Base-by-base conservation (phyloP, 2,113 vertebrate genomes). In the Meles meles region DNA sequence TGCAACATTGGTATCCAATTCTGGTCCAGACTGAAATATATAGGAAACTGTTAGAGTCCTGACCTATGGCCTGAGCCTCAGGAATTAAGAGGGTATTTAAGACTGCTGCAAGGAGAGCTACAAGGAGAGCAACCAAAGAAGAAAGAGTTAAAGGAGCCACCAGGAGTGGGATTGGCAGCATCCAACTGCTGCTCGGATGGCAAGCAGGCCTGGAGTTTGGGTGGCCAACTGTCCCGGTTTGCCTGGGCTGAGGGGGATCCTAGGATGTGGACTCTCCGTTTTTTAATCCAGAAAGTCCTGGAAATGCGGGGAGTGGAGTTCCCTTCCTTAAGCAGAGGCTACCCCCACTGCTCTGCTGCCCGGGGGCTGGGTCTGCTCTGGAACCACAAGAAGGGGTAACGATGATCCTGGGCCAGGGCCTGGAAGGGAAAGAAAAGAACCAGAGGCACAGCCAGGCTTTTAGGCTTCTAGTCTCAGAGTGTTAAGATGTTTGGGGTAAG, bases 11-110 rank as follows among this genome's bases (percentile, higher is more conserved):
- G 55, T 67, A 25, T 59, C 76, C 63, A 65, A 57, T 65, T 96
- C 29, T 94, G 13, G 63, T 71, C 77, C 25, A 88, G 72, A 39
- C 37, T 34, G n/a, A 97, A 93, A 71, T 31, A 63, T 37, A 74
- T 3, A n/a, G 69, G 31, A 59, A 71, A 42, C 5, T 42, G 15
- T 27, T 20, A 11, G 39, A 86, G 52, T 47, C 79, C 37, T 61
- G 69, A 59, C 9, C 17, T 44, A 29, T 20, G 17, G 34, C 9
- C 71, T 44, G 6, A 42, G n/a, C 23, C 77, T 90, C 77, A 23
- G 2, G 52, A 92, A 59, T 77, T 61, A 55, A 82, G n/a, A 88
- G 7, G 5, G 14, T 44, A 89, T 81, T 88, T 77, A 59, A 89
- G n/a, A 59, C 37, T 71, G 42, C 39, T 18, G 21, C 5, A 34